Evolutionary conservation across 2,888 invertebrate species (phyloP).

Genomic region (Gandaritis pyraliata): DNA sequence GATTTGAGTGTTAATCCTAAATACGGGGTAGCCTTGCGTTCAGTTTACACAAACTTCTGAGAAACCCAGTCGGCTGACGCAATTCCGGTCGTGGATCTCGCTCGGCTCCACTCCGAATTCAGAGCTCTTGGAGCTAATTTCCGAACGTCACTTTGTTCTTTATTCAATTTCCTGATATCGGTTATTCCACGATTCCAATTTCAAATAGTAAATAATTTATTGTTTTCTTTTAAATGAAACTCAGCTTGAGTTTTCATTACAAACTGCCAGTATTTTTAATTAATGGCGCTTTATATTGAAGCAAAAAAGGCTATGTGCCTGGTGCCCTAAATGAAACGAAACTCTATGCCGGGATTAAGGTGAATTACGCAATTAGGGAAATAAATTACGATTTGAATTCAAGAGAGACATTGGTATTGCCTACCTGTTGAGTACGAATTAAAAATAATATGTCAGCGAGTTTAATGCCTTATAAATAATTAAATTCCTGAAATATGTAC

Average conservation of each 20-base stretch:
- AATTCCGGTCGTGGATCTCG: conserved; percentile 81
- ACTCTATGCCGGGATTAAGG: conserved; percentile 65
- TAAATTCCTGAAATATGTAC: no score
- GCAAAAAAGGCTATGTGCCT: conserved; percentile 48
- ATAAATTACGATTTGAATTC: conserved; percentile 66
- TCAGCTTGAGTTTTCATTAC: conserved; percentile 42
- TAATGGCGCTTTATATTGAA: conserved; percentile 49
- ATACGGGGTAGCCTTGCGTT: conserved; percentile 64
- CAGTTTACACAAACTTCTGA: conserved; percentile 74
- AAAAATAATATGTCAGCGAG: conserved; percentile 9
- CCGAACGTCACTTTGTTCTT: conserved; percentile 83
- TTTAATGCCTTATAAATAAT: background rate
- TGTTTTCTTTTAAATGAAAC: conserved; percentile 53
- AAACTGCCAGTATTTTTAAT: conserved; percentile 53
- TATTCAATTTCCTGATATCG: conserved; percentile 82
- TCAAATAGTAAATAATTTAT: conserved; percentile 54
- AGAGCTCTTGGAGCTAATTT: conserved; percentile 80
- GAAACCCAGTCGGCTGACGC: conserved; percentile 76
- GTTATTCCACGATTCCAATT: conserved; percentile 62
- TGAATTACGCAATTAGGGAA: conserved; percentile 71
- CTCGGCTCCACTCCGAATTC: conserved; percentile 71
- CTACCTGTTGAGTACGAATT: conserved; percentile 35
- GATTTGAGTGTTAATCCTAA: conserved; percentile 59
- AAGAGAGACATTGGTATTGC: conserved; percentile 45
- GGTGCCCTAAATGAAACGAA: conserved; percentile 64